Base-by-base conservation (phyloP, 1,140 invertebrate species). In the Cotesia chilonis region DNA sequence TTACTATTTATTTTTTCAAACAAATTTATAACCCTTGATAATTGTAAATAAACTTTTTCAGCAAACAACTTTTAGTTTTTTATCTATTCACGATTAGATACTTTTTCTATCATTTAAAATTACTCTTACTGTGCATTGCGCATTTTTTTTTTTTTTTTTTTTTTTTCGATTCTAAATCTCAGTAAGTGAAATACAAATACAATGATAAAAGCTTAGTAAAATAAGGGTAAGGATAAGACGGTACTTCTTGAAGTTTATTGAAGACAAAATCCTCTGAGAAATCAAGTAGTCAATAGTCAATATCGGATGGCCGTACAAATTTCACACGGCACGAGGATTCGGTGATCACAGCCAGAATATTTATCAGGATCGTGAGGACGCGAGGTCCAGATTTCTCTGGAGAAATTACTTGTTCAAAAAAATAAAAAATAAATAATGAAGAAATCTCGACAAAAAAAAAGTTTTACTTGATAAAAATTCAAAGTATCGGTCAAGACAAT, bases 311-410 rank as follows among this genome's bases (percentile, higher is more conserved):
- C 51, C 60, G 63, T 69, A 74, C 67, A 63, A 28, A 73, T 76
- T 76, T 76, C 64, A 71, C 72, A 74, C 71, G 68, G 69, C 28
- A 35, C 12, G 54, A 51, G 28, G 37, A 20, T 4, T 54, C 60
- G 41, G 63, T 76, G 72, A 76, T 76, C 75, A 76, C 72, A 74
- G 67, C 60, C 38, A 68, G 75, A 76, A 76, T 76, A 76, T 76
- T 76, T 76, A 76, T 76, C 70, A 76, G 70, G 38, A 75, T 68
- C 65, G 68, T 65, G 64, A 71, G 17, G 59, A 64, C 63, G 51
- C 47, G 59, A 37, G 35, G 59, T 75, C 55, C 41, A 73, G 74
- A 75, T 75, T 75, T 75, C 74, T 75, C 74, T 55, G 68, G 72
- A 73, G 74, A 75, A 75, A 73, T 75, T 75, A 75, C 60, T 68